Evolutionary conservation across 2,113 vertebrate genomes (phyloP), one percentile per base, ranked within the genome.

Genomic region (Lepidothrix coronata): DNA sequence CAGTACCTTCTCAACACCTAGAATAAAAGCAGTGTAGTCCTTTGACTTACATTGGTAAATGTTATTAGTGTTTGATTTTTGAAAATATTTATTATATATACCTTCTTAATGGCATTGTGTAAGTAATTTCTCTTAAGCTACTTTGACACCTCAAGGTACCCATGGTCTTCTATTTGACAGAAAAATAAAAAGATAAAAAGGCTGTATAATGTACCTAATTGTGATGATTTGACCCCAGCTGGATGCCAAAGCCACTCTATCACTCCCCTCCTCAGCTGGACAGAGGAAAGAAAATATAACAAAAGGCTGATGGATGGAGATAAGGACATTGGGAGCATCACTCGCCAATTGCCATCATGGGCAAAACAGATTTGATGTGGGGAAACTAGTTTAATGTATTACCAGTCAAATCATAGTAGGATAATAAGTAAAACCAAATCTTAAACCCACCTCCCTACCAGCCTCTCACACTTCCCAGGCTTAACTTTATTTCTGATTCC

Each of bases 221-320:
- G 24, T 31, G 24, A n/a, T 21, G 14, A 48, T 70, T 82, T 82
- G 28, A 41, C 17, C 39, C 9, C 0, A 0, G 9, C 39, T 61
- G 54, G 30, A 35, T 59, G 58, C 7, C 48, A 41, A 22, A 75
- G 9, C 11, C n/a, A 30, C 11, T 54, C 39, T 27, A 18, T 46
- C 16, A 11, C 11, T 46, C 24, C n/a, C 3, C 16, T 68, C n/a
- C 52, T 68, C 70, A 61, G 23, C 46, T 61, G 62, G 16, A 54
- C 20, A 54, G 5, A 23, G 39, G 20, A 68, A 17, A 12, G 22
- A 46, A 89, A 54, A 46, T 46, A 17, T 5, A 48, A 12, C 7
- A 75, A 35, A 68, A 83, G 5, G 8, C 13, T 48, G 0, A 0
- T 21, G 3, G 6, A 23, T 41, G 8, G 13, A 39, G 12, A 8